phyloP scores from a whole-genome alignment of 2,797 vertebrate genomes.

The Pygocentrus nattereri region DNA sequence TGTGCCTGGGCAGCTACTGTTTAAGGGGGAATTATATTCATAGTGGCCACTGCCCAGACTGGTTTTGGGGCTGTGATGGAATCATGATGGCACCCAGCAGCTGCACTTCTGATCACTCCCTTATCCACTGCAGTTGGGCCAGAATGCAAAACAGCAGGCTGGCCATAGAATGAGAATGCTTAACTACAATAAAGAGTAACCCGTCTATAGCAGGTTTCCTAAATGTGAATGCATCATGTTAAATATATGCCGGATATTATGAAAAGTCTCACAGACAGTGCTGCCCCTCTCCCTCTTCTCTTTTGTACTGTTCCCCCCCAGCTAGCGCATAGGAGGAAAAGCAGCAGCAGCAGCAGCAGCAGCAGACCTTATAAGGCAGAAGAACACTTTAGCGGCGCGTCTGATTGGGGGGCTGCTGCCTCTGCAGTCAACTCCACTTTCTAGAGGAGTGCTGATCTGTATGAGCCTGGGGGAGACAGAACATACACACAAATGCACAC shows the following conservation, averaged over 20 bases:
- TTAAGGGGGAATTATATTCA: neutral
- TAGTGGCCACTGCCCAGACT: neutral
- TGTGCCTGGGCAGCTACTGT: neutral
- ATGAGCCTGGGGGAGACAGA: slow-evolving; percentile 30
- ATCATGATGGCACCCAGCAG: neutral
- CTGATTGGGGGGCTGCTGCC: slow-evolving; percentile 71
- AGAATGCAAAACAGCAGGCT: neutral
- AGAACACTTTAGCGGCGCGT: slow-evolving; percentile 65
- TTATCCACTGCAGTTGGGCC: neutral
- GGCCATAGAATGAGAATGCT: neutral
- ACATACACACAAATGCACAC: slow-evolving; percentile 30
- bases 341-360: slow-evolving; percentile 51
- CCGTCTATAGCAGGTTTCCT: neutral
- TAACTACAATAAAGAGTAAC: neutral
- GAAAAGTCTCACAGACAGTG: slow-evolving; percentile 20
- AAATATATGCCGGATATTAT: slow-evolving; percentile 18
- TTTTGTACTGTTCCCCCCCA: slow-evolving; percentile 38
- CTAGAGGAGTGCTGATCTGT: slow-evolving; percentile 47
- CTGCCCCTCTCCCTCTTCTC: slow-evolving; percentile 41
- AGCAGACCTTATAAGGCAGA: slow-evolving; percentile 80
- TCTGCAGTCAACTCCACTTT: slow-evolving; percentile 50
- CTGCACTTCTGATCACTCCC: neutral
- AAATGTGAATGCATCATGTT: neutral
- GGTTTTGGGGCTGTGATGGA: neutral
- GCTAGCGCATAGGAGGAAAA: slow-evolving; percentile 60